Base-by-base conservation (phyloP, 92 coral and sea anemone species). In the Hydrozoanthus gracilis region DNA sequence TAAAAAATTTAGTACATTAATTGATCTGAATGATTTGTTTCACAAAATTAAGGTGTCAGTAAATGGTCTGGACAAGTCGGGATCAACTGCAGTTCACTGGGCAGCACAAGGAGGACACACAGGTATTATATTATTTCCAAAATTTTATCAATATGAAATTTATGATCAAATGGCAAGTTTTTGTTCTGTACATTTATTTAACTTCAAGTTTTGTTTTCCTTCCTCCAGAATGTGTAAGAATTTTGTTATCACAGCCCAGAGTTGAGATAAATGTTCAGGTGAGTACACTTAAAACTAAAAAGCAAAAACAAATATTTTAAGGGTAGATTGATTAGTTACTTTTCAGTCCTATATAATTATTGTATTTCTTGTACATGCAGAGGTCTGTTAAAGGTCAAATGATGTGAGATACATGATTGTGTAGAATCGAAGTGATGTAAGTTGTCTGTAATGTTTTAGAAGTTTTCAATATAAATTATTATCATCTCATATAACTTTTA, bases 71-170 rank as follows among this genome's bases (percentile, higher is more conserved):
- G 99, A 96, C 89, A 96, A 96, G 88, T 90, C 99, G 62, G 99
- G 99, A 15, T 93, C 96, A 87, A 96, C 99, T 48, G 98, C 99
- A 47, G 84, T 96, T 51, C 99, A 96, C 70, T 96, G 99, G 99
- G 99, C 99, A 5, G 95, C 99, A 11, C 99, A 96, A 82, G 99
- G 99, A 2, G 99, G 99, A 20, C 99, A 96, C 84, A 87, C 94
- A 87, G 99, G 99, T 93, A 70, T 4, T 3, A 54, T 48, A 27
- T 27, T 27, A 27, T 27, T 27, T 27, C 39, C 39, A 27, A 27
- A 27, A 27, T 27, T 27, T 27, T 27, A 27, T 27, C 39, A 27
- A 27, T 27, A 27, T 27, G 2, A 27, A 27, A 27, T 0, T 27
- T 27, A 27, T 27, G 39, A 27, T 27, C 39, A 0, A 27, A 27